phyloP scores from a whole-genome alignment of 2,797 vertebrate species.

The Craterocephalus amniculus region DNA sequence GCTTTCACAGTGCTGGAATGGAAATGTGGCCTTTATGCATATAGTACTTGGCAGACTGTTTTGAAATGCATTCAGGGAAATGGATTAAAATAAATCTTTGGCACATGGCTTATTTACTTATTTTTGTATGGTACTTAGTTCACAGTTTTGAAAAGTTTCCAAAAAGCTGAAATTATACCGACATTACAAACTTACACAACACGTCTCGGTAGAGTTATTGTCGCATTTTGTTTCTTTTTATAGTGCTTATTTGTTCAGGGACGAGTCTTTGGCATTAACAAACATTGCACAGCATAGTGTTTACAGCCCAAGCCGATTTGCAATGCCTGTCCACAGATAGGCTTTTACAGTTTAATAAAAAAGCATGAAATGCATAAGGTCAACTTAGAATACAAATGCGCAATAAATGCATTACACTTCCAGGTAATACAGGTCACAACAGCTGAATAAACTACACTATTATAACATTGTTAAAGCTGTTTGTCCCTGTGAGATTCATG shows the following conservation, averaged over 20 bases:
- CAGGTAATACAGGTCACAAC: no score
- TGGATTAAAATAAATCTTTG: background rate
- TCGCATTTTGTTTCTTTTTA: no score
- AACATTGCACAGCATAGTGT: background rate
- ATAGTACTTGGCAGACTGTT: background rate
- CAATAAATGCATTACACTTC: no score
- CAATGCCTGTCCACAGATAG: background rate
- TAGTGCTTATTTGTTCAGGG: no score
- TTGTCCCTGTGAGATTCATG: no score
- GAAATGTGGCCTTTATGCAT: constrained; percentile 18
- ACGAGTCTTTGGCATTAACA: background rate
- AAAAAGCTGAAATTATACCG: background rate
- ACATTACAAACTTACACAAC: background rate
- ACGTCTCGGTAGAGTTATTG: no score
- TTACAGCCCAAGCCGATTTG: background rate
- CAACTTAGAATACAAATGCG: no score
- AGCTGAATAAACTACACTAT: no score
- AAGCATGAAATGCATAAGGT: no score
- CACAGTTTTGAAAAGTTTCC: background rate
- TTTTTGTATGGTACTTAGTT: background rate
- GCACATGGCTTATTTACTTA: background rate
- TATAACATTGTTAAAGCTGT: no score
- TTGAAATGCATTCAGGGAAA: background rate
- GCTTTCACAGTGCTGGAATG: background rate
- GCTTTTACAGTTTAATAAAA: no score